Base-by-base conservation (phyloP, 1,140 invertebrate species). In the Platyscapa corneri region DNA sequence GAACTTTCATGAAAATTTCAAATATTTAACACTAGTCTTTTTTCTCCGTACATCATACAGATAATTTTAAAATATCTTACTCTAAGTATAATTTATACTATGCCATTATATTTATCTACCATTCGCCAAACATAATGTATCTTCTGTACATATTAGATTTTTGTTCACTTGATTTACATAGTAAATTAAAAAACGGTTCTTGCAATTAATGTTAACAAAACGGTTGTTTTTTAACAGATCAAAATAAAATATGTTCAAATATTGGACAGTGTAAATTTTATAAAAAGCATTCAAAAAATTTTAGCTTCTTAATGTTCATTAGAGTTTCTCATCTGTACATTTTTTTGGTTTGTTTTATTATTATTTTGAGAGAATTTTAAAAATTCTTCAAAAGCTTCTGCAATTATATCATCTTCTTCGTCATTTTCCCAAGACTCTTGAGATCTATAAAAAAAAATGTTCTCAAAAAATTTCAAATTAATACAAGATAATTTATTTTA, bases 311-410 rank as follows among this genome's bases (percentile, higher is more conserved):
- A 84, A 83, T 84, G 79, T 49, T 87, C 67, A 14, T 78, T 86
- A 74, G 80, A 86, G 16, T 87, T 83, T 32, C 53, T 85, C 37
- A 60, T 49, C 79, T 86, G 82, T 76, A 81, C 82, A 81, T 84
- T 86, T 23, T 86, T 86, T 76, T 88, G 53, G 53, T 88, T 88
- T 82, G 80, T 64, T 83, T 86, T 84, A 42, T 88, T 89, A 42
- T 89, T 88, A 60, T 89, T 89, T 27, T 88, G 87, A 70, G 86
- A 76, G 3, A 88, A 42, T 49, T 90, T 91, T 34, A 93, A 90
- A 80, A 93, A 93, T 76, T 93, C 91, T 77, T 93, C 92, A 32
- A 90, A 93, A 82, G 92, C 92, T 18, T 85, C 90, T 7, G 90
- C 90, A 37, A 93, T 90, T 7, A 89, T 87, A 23, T 92, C 90